Evolutionary conservation across 2,888 invertebrate species (phyloP), one percentile per base, ranked within the genome.

Genomic region (Sarcophaga subvicina): DNA sequence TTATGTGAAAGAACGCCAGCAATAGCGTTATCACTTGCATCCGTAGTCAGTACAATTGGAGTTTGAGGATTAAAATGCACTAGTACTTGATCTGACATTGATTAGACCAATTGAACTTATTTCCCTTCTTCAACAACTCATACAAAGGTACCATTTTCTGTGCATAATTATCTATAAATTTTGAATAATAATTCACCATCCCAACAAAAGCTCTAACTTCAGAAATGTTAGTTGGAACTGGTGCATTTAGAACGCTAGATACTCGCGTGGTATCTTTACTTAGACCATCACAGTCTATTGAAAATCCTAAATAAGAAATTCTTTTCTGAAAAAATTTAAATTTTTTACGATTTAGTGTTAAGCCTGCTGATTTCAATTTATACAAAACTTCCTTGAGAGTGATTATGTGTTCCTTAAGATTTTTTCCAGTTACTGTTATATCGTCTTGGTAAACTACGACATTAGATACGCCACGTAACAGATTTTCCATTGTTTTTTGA

Each of bases 31-130:
- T 25, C 5, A 59, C 63, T 59, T 59, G 66, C 45, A 81, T 90
- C 90, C 66, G 89, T 89, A 5, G 86, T 60, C 37, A 90, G 71
- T 10, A 89, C 85, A 22, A 90, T 54, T 22, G 70, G 76, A 20
- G 76, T 62, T 59, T 76, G 63, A n/a, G 37, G 47, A 62, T 76
- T 81, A 37, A 37, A 37, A 37, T 37, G 6, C 37, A 37, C 37
- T 37, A 37, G 37, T 6, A 37, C 37, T 37, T 37, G 5, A 20
- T 69, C 81, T 59, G 37, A 37, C 37, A 37, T 37, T 5, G 37
- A 37, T 37, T 37, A 37, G 37, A 37, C 37, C 6, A 37, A 37
- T 37, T 37, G 37, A 76, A 82, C 27, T 25, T 27, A 22, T 47
- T n/a, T 47, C 47, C 60, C 47, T 82, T 70, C 62, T 82, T 70